Evolutionary conservation across 2,113 vertebrate genomes (phyloP), one percentile per base, ranked within the genome.

Genomic region (Dromiciops gliroides): DNA sequence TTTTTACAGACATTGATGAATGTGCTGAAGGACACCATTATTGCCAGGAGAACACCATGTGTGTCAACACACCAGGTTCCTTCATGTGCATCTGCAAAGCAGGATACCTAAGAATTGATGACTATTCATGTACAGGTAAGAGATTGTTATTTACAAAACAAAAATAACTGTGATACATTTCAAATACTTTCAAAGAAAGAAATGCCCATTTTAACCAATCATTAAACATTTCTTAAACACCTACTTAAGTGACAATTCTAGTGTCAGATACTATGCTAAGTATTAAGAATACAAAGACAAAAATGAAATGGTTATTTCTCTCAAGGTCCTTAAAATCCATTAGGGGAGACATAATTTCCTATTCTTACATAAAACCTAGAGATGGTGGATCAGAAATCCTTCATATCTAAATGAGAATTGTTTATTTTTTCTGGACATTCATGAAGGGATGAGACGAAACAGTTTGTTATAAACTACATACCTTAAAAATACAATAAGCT

Each of bases 41-140:
- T 98, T 99, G 99, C 96, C 98, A 99, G 10, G 99, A 99, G 98
- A 99, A 99, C 95, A 99, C 99, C 23, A 98, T 99, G 99, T 99
- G 99, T 37, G 99, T 99, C 89, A 99, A 99, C 97, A 99, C 99
- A 12, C 99, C 99, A 0, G 99, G 99, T 51, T 99, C 99, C 96
- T 99, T 99, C 97, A 99, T 99, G 99, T 99, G 99, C 97, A 99
- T 99, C 98, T 99, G 99, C 98, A 99, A 99, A 97, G 99, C 99
- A 0, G 99, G 99, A 48, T 99, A 99, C 97, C 99, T 99, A 98
- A 99, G 99, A 96, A 99, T 99, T 90, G 99, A 99, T 97, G 99
- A 99, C 97, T 99, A 99, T 93, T 99, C 99, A 0, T 99, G 99
- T 96, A 99, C 99, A 99, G 99, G 99, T 99, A 99, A 99, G 97